These are phyloP conservation scores for Catocala nupta DNA, from an alignment of 2,888 invertebrate species.

Conservation along the genomic window DNA sequence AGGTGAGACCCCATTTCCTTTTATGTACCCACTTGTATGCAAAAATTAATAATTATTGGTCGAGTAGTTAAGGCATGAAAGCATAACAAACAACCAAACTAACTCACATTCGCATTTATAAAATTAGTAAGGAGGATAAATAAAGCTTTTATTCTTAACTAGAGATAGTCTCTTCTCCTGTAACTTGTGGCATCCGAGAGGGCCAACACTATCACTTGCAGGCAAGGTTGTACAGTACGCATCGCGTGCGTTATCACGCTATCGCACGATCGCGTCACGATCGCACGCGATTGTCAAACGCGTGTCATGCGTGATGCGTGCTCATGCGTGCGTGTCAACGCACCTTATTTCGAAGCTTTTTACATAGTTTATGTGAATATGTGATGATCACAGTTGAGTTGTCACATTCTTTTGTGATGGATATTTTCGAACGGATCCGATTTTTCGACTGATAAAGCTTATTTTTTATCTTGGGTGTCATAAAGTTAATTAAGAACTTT, in stretches of 20 bases:
- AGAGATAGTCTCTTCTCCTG: neutral
- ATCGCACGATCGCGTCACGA: constrained; percentile 36
- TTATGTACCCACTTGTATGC: too few species aligned
- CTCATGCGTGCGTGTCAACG: constrained; percentile 52
- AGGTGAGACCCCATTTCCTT: too few species aligned
- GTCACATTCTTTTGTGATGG: constrained; percentile 29
- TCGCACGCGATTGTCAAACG: constrained; percentile 49
- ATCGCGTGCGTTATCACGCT: constrained; percentile 46
- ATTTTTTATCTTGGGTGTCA: too few species aligned
- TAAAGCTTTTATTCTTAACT: too few species aligned
- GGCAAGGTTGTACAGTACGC: constrained; percentile 24
- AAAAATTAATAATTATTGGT: too few species aligned
- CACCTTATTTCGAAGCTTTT: constrained; percentile 52
- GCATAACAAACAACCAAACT: too few species aligned
- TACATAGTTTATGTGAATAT: constrained; percentile 50
- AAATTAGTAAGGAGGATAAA: neutral
- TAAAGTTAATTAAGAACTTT: too few species aligned
- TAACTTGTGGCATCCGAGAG: constrained; percentile 6
- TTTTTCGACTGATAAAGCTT: too few species aligned
- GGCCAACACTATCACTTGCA: constrained; percentile 36
- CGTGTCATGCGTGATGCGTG: constrained; percentile 57
- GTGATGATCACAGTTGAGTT: constrained; percentile 47
- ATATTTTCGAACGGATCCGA: constrained; percentile 8
- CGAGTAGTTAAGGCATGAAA: too few species aligned
- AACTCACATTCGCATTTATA: too few species aligned